Conservation (phyloP, 2,113 vertebrate genomes). For the Phylloscopus whistleri region DNA sequence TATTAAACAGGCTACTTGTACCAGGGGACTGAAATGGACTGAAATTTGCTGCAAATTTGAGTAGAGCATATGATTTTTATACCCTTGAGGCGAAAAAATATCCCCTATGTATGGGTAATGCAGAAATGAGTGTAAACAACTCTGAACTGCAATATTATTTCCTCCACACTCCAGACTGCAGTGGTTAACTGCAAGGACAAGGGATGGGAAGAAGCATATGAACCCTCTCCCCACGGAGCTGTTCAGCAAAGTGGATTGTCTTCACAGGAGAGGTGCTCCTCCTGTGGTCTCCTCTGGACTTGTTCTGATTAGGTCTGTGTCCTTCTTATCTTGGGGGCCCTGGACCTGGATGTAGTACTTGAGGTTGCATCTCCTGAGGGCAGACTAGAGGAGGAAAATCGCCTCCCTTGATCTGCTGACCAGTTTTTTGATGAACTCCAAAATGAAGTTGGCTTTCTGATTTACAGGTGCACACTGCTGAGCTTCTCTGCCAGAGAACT, state of each 20-base stretch:
- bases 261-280: not conserved
- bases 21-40: not conserved
- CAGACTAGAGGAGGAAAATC: not conserved
- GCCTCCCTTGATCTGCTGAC: not conserved
- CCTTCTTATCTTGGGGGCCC: not conserved
- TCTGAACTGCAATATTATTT: not conserved
- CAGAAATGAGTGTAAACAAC: not conserved
- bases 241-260: not conserved
- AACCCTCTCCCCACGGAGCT: not conserved
- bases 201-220: not conserved
- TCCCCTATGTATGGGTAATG: not conserved
- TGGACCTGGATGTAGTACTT: not conserved
- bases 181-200: not conserved
- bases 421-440: not conserved
- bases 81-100: not conserved
- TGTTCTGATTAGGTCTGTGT: accelerated
- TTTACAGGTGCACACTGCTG: no score
- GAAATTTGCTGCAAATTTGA: not conserved
- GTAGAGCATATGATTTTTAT: not conserved
- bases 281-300: not conserved
- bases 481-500: not conserved
- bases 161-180: not conserved
- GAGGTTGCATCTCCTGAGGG: not conserved
- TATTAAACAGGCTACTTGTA: not conserved
- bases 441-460: not conserved